Evolutionary conservation across 2,797 vertebrate species (phyloP), one percentile per base, ranked within the genome.

Genomic region (Manis javanica): DNA sequence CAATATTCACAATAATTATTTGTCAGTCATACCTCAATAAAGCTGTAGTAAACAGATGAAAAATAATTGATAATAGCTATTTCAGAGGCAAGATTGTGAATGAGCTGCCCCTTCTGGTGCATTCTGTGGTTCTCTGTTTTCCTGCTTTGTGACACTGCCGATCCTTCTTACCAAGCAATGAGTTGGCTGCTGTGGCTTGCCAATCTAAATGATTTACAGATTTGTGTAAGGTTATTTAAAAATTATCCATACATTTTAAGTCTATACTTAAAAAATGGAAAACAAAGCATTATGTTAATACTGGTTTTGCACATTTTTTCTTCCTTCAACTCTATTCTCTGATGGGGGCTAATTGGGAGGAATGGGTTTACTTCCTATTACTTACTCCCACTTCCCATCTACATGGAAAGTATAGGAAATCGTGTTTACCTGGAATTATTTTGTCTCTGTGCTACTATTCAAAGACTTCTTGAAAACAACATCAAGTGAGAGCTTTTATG

Each of bases 401-500:
- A 63, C 21, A 24, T 85, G 31, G 15, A 29, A 96, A 74, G 0
- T 91, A 21, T 18, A 16, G 55, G 92, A 97, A 92, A 95, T 31
- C 63, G 88, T 86, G 42, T 86, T 95, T 83, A 96, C 59, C 5
- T 72, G 63, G 68, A 94, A 86, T 95, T 79, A 93, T 92, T 64
- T 96, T 79, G 79, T 57, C 46, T 95, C 71, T 87, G 84, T 93
- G 94, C 90, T 95, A 53, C 63, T 68, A 95, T 95, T 85, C 46
- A 96, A 74, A 79, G 71, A 88, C 55, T 96, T 97, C 59, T 97
- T 84, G 82, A 95, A 98, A 98, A 97, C 90, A 97, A 66, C 57
- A 93, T 63, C 82, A 96, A 98, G 97, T 97, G 98, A 97, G 91
- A 87, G 78, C 81, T 97, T 98, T 95, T 95, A 26, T 91, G 87